Evolutionary conservation across 2,797 vertebrate genomes (phyloP), one percentile per base, ranked within the genome.

Genomic region (Meriones psammophilus): DNA sequence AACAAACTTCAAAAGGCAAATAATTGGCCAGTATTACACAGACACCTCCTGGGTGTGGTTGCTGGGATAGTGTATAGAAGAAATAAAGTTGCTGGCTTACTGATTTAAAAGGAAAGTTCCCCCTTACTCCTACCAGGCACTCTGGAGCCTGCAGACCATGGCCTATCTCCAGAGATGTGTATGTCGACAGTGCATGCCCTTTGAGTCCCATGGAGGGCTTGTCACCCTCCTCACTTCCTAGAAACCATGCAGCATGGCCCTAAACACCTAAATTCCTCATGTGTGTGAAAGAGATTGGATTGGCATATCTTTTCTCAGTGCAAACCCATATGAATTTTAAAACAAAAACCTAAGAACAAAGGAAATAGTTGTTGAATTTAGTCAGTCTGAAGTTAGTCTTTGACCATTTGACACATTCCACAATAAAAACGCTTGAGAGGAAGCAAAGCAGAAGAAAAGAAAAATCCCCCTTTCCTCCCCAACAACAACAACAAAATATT

Each of bases 351-450:
- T 39, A 81, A 98, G 98, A 99, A 99, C 98, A 98, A 98, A 99
- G 98, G 98, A 98, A 98, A 98, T 98, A 98, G 97, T 98, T 98
- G 97, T 95, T 95, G 96, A 97, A 97, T 98, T 60, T 96, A 98
- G 98, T 98, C 98, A 98, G 97, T 95, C 98, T 98, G 95, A 97
- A 98, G 97, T 98, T 98, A 97, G 98, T 98, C 98, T 98, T 98
- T 98, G 98, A 98, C 98, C 98, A 93, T 91, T 98, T 98, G 98
- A 98, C 98, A 83, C 98, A 98, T 98, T 98, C 98, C 98, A 98
- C 97, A 96, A 98, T 98, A 97, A 96, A 98, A 98, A 98, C 96
- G 98, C 97, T 62, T 96, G 96, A 94, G 64, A 92, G 96, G 91
- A 95, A 94, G 62, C 8, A 46, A 7, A 54, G 97, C 95, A 98